Conservation (phyloP, 2,797 vertebrate genomes). For the Apogon talboti region DNA sequence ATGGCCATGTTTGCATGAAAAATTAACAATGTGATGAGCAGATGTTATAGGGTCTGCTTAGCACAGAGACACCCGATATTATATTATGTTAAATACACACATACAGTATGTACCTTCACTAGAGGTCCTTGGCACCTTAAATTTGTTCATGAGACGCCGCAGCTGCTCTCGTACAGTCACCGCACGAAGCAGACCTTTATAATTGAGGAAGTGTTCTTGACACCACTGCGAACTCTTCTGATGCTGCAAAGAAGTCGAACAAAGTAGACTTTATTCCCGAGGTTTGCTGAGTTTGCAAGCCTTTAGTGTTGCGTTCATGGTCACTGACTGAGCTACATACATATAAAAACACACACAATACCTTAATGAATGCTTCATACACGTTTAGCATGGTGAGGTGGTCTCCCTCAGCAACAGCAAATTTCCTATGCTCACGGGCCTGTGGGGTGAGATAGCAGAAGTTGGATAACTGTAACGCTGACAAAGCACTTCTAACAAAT, state of each 20-base stretch:
- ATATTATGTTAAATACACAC: neutral
- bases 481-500: conserved; percentile 35
- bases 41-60: neutral
- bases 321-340: neutral
- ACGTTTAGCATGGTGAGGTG: conserved; percentile 99
- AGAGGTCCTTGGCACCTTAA: conserved; percentile 94
- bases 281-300: conserved; percentile 7
- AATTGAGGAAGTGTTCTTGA: conserved; percentile 97
- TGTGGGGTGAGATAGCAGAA: conserved; percentile 67
- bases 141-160: conserved; percentile 95
- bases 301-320: conserved; percentile 7
- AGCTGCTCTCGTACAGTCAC: conserved; percentile 94
- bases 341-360: conserved; percentile 50
- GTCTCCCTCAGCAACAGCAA: conserved; percentile 98
- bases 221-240: conserved; percentile 98
- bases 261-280: conserved; percentile 6
- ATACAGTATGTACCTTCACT: conserved; percentile 93
- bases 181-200: conserved; percentile 94
- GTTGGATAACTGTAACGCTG: conserved; percentile 41
- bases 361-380: conserved; percentile 98
- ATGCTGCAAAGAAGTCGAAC: conserved; percentile 83
- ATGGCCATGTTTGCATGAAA: no score
- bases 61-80: neutral
- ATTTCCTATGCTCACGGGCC: conserved; percentile 94
- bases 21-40: neutral